phyloP scores from a whole-genome alignment of 1,140 invertebrate genomes.

The Copidosoma floridanum region DNA sequence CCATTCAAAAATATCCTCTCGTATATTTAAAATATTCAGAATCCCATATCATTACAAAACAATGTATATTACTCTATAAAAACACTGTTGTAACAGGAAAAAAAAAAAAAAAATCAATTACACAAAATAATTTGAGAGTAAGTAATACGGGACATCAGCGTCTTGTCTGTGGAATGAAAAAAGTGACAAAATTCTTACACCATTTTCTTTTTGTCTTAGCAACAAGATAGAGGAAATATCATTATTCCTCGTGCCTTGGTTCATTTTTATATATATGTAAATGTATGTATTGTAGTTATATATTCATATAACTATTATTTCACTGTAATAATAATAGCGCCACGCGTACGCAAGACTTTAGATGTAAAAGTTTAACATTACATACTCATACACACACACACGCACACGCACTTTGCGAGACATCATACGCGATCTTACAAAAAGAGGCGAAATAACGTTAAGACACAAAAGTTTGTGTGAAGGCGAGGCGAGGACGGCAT shows the following conservation, averaged over 20 bases:
- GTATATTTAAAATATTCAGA: no score
- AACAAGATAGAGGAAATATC: background rate
- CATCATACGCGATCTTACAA: no score
- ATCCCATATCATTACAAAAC: conserved; percentile 16
- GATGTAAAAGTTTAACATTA: no score
- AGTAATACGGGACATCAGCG: conserved; percentile 6
- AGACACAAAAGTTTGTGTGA: no score
- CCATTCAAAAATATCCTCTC: conserved; percentile 14
- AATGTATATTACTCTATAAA: background rate
- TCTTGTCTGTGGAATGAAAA: conserved; percentile 14
- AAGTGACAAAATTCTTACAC: background rate
- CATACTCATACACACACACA: background rate
- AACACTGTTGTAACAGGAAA: background rate
- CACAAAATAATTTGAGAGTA: conserved; percentile 3
- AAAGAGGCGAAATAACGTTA: background rate
- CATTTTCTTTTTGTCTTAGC: conserved; percentile 3
- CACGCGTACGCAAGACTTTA: no score
- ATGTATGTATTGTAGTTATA: no score
- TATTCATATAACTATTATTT: conserved; percentile 45
- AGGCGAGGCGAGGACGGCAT: no score
- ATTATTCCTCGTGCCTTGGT: background rate
- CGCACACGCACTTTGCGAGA: background rate
- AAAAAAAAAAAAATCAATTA: background rate
- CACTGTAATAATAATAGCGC: conserved; percentile 18
- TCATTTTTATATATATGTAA: no score